These are phyloP conservation scores for Xestia c-nigrum DNA, from an alignment of 2,888 invertebrate species.

Conservation along the genomic window DNA sequence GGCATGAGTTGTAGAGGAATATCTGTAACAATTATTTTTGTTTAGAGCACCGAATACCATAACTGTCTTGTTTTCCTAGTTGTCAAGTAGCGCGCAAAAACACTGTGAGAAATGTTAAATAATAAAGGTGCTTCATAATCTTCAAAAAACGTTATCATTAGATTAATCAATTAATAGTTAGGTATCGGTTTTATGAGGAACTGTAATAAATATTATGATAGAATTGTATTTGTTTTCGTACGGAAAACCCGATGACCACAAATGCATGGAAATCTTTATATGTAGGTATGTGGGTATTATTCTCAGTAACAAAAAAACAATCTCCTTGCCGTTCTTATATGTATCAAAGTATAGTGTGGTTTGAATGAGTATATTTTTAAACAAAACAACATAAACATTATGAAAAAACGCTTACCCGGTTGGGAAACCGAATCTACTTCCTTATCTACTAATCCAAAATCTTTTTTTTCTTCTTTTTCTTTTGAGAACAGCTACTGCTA, in stretches of 20 bases:
- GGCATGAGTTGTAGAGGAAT: not conserved
- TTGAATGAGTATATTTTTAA: not conserved
- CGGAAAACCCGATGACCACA: conserved; percentile 44
- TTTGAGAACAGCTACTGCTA: conserved; percentile 45
- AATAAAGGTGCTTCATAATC: not conserved
- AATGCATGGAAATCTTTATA: conserved; percentile 22
- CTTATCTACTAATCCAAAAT: conserved; percentile 3
- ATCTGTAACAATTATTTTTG: not conserved
- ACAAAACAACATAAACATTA: not conserved
- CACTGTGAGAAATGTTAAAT: not conserved
- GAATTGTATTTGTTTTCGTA: not conserved
- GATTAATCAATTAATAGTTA: not conserved
- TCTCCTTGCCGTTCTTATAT: not conserved
- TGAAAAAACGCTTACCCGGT: not conserved
- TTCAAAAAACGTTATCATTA: not conserved
- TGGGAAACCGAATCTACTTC: not conserved
- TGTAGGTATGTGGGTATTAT: conserved; percentile 4
- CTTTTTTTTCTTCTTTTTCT: conserved; percentile 35
- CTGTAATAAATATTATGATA: not conserved
- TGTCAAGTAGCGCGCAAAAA: not conserved
- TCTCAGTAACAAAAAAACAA: conserved; percentile 4
- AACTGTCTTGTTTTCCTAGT: not conserved
- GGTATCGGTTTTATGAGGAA: not conserved
- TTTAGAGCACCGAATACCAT: not conserved
- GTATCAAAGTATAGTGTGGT: not conserved